phyloP scores from a whole-genome alignment of 2,797 vertebrate species.

The Notolepis coatsorum region DNA sequence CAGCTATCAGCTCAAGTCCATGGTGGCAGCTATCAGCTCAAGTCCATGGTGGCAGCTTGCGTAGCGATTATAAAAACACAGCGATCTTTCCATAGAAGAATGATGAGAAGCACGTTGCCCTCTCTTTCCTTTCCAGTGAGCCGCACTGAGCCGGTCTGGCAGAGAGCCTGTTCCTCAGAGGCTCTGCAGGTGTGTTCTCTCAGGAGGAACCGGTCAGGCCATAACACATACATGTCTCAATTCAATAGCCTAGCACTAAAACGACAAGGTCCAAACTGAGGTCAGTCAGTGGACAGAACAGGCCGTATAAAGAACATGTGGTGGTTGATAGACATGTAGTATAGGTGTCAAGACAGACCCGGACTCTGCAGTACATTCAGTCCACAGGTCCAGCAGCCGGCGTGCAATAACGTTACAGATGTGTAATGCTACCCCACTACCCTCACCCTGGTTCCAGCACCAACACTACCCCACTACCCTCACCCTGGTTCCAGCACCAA shows the following conservation, averaged over 20 bases:
- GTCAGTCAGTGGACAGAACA: background rate
- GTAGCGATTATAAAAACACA: slow-evolving; percentile 1
- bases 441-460: too few relatives aligned
- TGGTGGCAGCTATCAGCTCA: too few relatives aligned
- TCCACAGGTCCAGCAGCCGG: slow-evolving; percentile 6
- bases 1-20: too few relatives aligned
- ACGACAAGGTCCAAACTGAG: slow-evolving; percentile 52
- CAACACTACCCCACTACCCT: too few relatives aligned
- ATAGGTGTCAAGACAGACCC: slow-evolving; percentile 9
- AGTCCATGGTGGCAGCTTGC: too few relatives aligned
- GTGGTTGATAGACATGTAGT: background rate
- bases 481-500: too few relatives aligned
- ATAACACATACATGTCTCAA: slow-evolving; percentile 33
- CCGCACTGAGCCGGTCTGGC: slow-evolving; percentile 39
- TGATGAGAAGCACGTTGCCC: slow-evolving; percentile 7
- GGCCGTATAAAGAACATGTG: too few relatives aligned
- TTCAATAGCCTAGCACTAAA: slow-evolving; percentile 68
- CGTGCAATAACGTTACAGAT: slow-evolving; percentile 5
- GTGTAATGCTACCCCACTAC: too few relatives aligned
- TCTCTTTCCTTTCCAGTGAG: slow-evolving; percentile 25
- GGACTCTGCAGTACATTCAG: background rate
- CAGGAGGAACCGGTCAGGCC: slow-evolving; percentile 41
- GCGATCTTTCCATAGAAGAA: background rate
- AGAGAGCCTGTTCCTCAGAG: slow-evolving; percentile 37
- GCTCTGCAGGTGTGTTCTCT: slow-evolving; percentile 55